Percentiles rank a stretch among this genome's conserved stretches.
phyloP scores from a whole-genome alignment of 1,140 invertebrate genomes.

The Phymorhynchus buccinoides region DNA sequence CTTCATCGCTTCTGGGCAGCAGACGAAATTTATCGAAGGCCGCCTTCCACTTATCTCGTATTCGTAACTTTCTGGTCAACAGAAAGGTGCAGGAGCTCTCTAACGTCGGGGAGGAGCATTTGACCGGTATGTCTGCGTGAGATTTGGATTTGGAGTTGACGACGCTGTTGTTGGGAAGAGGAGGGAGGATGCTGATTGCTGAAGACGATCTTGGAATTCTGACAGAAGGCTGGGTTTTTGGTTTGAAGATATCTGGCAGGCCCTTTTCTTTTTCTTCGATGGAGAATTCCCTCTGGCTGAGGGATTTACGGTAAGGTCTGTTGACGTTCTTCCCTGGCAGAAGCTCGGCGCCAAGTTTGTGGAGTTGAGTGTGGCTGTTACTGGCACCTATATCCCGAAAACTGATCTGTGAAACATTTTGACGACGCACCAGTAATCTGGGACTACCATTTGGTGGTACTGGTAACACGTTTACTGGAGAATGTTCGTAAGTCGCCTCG shows the following conservation, averaged over 20 bases:
- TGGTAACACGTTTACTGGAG: not conserved
- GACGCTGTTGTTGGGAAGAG: not conserved
- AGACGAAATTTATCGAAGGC: not conserved
- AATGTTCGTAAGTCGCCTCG: not conserved
- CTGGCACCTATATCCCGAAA: not conserved
- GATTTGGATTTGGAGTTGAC: not conserved
- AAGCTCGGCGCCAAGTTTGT: not conserved
- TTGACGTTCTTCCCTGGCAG: not conserved
- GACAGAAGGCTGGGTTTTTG: not conserved
- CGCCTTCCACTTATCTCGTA: not conserved
- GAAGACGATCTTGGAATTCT: not conserved
- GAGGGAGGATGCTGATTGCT: not conserved
- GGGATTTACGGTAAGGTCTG: not conserved
- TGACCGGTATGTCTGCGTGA: not conserved
- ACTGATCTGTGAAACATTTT: not conserved
- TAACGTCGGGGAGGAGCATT: not conserved
- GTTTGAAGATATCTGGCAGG: not conserved
- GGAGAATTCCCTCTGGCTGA: constrained; percentile 29
- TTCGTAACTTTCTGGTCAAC: not conserved
- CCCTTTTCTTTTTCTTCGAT: not conserved
- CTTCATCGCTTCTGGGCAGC: not conserved
- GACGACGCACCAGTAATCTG: not conserved
- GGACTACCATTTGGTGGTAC: not conserved
- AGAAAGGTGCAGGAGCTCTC: not conserved
- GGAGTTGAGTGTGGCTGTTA: not conserved